Conservation (phyloP, 2,113 vertebrate species). For the Oncorhynchus masou region DNA sequence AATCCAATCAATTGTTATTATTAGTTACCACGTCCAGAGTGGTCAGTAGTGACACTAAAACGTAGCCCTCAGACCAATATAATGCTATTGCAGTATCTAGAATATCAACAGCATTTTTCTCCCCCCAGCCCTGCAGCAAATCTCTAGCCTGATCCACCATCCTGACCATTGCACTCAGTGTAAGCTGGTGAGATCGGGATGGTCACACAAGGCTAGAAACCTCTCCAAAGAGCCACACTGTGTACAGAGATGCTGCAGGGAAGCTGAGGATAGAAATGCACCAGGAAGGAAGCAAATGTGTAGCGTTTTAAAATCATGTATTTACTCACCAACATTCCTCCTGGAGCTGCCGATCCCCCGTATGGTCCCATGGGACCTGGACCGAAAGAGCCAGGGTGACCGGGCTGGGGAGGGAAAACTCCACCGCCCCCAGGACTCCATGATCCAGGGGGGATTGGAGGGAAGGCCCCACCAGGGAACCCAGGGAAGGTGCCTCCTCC, state of each 20-base stretch:
- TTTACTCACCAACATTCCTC: conserved; percentile 73
- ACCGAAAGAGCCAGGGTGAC: conserved; percentile 53
- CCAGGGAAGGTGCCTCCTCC: conserved; percentile 59
- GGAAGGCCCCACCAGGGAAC: conserved; percentile 66
- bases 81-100: not conserved
- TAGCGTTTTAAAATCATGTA: not conserved
- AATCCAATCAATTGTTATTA: conserved; percentile 14
- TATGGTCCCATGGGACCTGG: conserved; percentile 68
- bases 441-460: conserved; percentile 70
- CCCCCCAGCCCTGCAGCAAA: conserved; percentile 18
- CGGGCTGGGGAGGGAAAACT: conserved; percentile 67
- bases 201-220: not conserved
- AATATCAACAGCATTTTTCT: not conserved
- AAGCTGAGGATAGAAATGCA: not conserved
- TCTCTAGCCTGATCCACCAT: not conserved
- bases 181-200: not conserved
- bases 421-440: conserved; percentile 69
- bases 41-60: too few relatives aligned
- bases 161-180: too few relatives aligned
- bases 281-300: conserved; percentile 19
- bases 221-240: not conserved
- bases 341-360: conserved; percentile 67
- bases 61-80: not conserved
- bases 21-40: too few relatives aligned
- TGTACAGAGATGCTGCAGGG: not conserved